Evolutionary conservation across 2,113 vertebrate genomes (phyloP).

Genomic region (Oenanthe melanoleuca): DNA sequence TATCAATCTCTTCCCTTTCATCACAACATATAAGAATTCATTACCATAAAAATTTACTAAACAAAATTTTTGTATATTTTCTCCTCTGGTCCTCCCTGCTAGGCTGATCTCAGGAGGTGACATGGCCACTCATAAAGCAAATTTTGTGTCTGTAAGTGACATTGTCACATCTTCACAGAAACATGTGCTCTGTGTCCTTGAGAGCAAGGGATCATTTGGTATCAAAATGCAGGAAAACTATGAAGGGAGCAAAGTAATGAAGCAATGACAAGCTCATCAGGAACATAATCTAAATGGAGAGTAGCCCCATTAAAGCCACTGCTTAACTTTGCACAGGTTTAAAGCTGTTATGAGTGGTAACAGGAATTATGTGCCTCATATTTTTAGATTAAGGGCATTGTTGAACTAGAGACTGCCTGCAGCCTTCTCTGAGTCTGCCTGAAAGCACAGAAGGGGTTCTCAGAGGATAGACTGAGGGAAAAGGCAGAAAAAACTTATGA

Average conservation of each 20-base stretch:
- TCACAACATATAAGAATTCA: not conserved
- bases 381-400: not conserved
- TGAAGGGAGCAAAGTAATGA: constrained; percentile 40
- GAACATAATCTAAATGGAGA: not conserved
- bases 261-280: constrained; percentile 21
- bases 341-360: not conserved
- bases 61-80: not conserved
- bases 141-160: not conserved
- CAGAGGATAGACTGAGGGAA: accelerated
- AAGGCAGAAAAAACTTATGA: not conserved
- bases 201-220: constrained; percentile 9
- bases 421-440: not conserved
- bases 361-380: not conserved
- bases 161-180: not conserved
- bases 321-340: not conserved
- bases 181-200: not conserved
- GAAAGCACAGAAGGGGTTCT: not conserved
- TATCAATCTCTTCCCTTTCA: not conserved
- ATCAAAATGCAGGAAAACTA: constrained; percentile 18
- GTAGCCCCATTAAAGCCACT: not conserved
- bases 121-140: not conserved
- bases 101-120: not conserved
- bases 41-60: not conserved
- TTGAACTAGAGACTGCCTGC: not conserved
- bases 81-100: not conserved